Percentiles rank a stretch among this genome's conserved stretches.
These are phyloP conservation scores for Caracal caracal DNA, from an alignment of 2,113 vertebrate genomes.

Conservation along the genomic window DNA sequence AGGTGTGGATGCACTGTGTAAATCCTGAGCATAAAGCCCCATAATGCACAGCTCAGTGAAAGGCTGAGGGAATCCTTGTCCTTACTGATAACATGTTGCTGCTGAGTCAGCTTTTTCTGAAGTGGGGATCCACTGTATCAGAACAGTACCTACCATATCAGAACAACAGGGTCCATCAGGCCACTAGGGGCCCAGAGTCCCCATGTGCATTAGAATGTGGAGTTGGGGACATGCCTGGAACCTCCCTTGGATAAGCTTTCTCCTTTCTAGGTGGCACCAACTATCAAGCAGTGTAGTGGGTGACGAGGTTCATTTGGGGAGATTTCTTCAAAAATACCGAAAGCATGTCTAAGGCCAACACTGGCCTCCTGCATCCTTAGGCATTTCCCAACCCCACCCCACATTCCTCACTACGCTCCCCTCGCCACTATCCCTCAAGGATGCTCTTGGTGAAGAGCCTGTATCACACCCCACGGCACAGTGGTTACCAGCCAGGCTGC, in stretches of 20 bases:
- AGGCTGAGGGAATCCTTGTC: neutral
- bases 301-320: neutral
- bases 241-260: neutral
- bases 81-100: neutral
- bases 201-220: neutral
- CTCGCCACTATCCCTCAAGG: neutral
- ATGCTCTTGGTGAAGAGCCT: neutral
- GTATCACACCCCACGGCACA: neutral
- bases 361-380: neutral
- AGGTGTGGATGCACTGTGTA: neutral
- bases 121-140: neutral
- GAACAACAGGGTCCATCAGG: neutral
- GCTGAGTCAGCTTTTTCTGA: neutral
- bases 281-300: neutral
- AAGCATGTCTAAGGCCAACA: neutral
- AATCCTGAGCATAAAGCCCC: neutral
- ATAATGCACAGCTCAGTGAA: neutral
- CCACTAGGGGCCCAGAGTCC: neutral
- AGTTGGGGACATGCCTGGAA: neutral
- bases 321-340: neutral
- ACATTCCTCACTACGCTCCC: neutral
- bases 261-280: neutral
- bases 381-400: neutral
- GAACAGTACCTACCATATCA: neutral
- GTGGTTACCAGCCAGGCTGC: neutral